Base-by-base conservation (phyloP, 2,888 invertebrate genomes). In the Cerastis rubricosa region DNA sequence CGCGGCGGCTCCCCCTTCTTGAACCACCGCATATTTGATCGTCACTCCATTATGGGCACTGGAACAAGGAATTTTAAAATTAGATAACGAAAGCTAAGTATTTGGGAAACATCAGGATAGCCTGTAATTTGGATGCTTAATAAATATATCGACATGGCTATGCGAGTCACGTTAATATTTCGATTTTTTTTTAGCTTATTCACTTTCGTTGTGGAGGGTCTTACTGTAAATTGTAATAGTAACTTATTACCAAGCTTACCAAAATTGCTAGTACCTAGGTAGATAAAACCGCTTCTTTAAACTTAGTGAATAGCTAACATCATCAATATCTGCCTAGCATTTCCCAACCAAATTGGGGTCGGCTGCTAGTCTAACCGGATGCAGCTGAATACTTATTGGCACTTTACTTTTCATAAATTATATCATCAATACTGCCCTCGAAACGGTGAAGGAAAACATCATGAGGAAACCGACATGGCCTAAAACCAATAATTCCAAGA, bases 1-100 rank as follows among this genome's bases (percentile, higher is more conserved):
- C 97, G 97, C 89, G 98, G 98, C 92, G 98, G 97, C 94, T 97
- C 97, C 91, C 97, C 97, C 90, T 97, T 97, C 94, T 97, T 97
- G 96, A 98, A 98, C 98, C 98, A 98, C 96, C 98, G 97, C 98
- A 98, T 98, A 90, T 93, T 69, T 75, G 65, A 69, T 59, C 71
- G 79, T 93, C 88, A 94, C 89, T 91, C 91, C 95, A 95, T 95
- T 69, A 78, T 64, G 71, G 75, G 77, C 75, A 83, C 93, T 94
- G 91, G 57, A 93, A 92, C 87, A 91, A 92, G 47, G 17, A 73
- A 84, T 49, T 67, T 40, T 29, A 17, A 43, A 59, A 49, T 75
- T 12, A 69, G 14, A 35, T 47, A 12, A 74, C 57, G 51, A 14
- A 59, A 40, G 6, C 22, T 40, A 51, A 4, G 14, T 45, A 11